These are phyloP conservation scores for Melanocharis versteri DNA, from an alignment of 2,113 vertebrate species.

Conservation along the genomic window DNA sequence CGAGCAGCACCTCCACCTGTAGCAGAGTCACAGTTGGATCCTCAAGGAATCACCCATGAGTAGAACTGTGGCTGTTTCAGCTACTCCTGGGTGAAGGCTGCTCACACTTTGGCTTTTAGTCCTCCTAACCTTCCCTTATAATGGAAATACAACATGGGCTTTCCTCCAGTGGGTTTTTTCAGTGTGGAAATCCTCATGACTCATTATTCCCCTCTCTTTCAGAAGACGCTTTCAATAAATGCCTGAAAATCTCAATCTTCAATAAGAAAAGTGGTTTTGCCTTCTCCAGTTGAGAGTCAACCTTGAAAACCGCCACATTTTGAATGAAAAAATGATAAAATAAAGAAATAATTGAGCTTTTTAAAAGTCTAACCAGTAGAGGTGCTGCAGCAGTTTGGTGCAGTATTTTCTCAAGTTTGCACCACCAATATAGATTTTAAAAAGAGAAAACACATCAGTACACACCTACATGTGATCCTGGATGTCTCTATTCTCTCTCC, in stretches of 20 bases:
- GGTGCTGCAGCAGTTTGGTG: neutral
- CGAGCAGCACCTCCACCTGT: neutral
- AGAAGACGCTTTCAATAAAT: neutral
- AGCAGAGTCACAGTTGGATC: neutral
- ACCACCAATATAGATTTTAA: neutral
- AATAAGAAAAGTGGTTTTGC: neutral
- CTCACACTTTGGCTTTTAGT: neutral
- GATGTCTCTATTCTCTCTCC: neutral
- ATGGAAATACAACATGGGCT: neutral
- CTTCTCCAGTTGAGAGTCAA: neutral
- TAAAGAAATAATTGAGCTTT: neutral
- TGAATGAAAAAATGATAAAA: neutral
- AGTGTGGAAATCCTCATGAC: neutral
- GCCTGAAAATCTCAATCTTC: neutral
- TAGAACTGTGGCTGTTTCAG: neutral
- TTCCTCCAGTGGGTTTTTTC: neutral
- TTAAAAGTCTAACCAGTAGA: neutral
- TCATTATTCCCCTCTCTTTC: neutral
- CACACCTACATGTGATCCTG: neutral
- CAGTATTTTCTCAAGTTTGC: neutral
- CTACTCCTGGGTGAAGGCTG: neutral
- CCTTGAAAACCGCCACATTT: neutral
- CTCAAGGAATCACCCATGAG: neutral
- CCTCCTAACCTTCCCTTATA: neutral
- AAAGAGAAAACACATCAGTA: neutral